Base-by-base conservation (phyloP, 53 echinoderm and acorn worm genomes). In the Pentamera pediparva region DNA sequence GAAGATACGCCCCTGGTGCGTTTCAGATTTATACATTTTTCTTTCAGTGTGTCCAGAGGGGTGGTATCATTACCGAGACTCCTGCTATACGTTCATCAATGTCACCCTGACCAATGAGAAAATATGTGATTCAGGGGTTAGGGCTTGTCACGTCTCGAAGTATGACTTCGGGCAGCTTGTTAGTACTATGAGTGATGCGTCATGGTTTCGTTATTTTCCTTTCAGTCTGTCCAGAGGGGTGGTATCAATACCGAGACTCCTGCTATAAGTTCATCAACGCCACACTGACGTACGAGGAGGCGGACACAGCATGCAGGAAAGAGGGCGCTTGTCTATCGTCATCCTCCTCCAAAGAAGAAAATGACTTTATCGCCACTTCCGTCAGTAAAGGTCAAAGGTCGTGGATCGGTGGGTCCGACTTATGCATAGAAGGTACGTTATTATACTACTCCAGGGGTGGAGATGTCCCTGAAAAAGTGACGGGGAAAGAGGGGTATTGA, bases 171-270 rank as follows among this genome's bases (percentile, higher is more conserved):
- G n/a, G n/a, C n/a, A n/a, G n/a, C n/a, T n/a, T n/a, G n/a, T n/a
- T n/a, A n/a, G n/a, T n/a, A n/a, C n/a, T n/a, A n/a, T n/a, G n/a
- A n/a, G n/a, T 54, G 54, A 54, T 54, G 4, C 28, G 9, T 54
- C 1, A 26, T 1, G 24, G 54, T 61, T 27, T 26, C n/a, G n/a
- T 45, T 45, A 45, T 45, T 45, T 45, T 45, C 47, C n/a, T 7
- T 26, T 57, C 53, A 72, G 73, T 54, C 24, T 72, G 73, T 49
- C 52, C 53, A 33, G 54, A 72, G 33, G 73, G 73, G 33, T 72
- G 73, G 73, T 54, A 7, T 8, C 26, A 51, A 33, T 72, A 35
- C 48, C 22, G 28, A 20, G 24, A 33, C 19, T 51, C 73, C 7
- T 72, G 73, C 37, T 72, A 72, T 35, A 35, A 52, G 0, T 72